Conservation (phyloP, 1,140 invertebrate genomes). For the Subanguina moxae region DNA sequence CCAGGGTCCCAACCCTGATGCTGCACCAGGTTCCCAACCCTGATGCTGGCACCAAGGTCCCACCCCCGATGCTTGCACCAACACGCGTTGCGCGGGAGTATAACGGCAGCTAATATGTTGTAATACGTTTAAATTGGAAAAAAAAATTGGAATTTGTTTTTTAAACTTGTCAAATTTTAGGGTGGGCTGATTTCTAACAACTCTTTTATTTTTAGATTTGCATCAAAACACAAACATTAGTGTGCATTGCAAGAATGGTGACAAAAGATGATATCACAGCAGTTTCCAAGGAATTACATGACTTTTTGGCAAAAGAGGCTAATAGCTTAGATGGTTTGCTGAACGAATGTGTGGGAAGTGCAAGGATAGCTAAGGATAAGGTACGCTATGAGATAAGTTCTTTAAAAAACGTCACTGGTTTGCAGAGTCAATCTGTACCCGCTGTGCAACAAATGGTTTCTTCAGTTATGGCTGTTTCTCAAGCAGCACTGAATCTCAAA, state of each 20-base stretch:
- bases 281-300: constrained; percentile 10
- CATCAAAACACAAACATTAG: constrained; percentile 28
- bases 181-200: too few species aligned
- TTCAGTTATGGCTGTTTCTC: constrained; percentile 30
- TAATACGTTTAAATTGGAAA: too few species aligned
- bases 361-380: constrained; percentile 22
- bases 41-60: too few species aligned
- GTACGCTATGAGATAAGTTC: neutral
- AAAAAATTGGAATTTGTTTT: too few species aligned
- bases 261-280: constrained; percentile 14
- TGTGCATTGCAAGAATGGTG: constrained; percentile 25
- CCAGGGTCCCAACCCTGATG: too few species aligned
- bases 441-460: constrained; percentile 37
- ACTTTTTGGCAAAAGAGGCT: constrained; percentile 13
- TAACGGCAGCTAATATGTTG: too few species aligned
- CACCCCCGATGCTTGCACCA: too few species aligned
- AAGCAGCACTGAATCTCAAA: constrained; percentile 32
- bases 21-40: too few species aligned
- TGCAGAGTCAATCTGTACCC: constrained; percentile 30
- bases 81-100: too few species aligned
- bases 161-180: too few species aligned
- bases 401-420: neutral
- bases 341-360: constrained; percentile 29
- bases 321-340: constrained; percentile 7
- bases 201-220: constrained; percentile 13